These are phyloP conservation scores for Syngnathus typhle DNA, from an alignment of 2,113 vertebrate species.

Conservation along the genomic window DNA sequence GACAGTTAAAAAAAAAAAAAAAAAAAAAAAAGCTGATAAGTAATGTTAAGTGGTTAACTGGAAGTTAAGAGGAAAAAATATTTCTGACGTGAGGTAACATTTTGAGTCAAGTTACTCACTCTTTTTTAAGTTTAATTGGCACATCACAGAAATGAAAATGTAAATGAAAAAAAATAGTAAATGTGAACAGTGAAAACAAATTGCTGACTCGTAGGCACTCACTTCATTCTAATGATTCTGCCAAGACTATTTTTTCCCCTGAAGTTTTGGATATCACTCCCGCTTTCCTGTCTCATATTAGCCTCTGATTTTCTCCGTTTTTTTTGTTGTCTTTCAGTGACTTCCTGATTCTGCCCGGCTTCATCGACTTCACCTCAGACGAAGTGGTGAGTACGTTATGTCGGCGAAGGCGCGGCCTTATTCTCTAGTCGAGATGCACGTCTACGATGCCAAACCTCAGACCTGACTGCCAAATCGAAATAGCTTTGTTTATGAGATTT, in stretches of 20 bases:
- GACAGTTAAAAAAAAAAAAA: neutral
- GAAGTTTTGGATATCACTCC: neutral
- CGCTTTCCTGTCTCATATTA: neutral
- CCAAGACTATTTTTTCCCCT: no score
- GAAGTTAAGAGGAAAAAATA: neutral
- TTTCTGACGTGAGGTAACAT: neutral
- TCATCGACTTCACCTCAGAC: constrained; percentile 68
- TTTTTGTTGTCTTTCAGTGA: constrained; percentile 62
- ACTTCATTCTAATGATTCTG: neutral
- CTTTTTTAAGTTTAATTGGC: neutral
- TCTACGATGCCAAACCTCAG: constrained; percentile 11
- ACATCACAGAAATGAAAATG: neutral
- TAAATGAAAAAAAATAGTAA: neutral
- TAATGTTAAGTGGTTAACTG: neutral
- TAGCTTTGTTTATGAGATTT: constrained; percentile 16
- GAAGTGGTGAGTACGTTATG: constrained; percentile 62
- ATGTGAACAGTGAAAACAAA: neutral
- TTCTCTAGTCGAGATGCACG: neutral
- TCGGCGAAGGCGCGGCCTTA: neutral
- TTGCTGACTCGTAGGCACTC: neutral
- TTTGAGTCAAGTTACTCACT: neutral
- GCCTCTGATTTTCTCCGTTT: constrained; percentile 14
- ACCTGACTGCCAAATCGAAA: constrained; percentile 23
- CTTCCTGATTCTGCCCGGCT: constrained; percentile 68
- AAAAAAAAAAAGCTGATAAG: no score